Evolutionary conservation across 2,113 vertebrate genomes (phyloP).

Genomic region (Callithrix jacchus): DNA sequence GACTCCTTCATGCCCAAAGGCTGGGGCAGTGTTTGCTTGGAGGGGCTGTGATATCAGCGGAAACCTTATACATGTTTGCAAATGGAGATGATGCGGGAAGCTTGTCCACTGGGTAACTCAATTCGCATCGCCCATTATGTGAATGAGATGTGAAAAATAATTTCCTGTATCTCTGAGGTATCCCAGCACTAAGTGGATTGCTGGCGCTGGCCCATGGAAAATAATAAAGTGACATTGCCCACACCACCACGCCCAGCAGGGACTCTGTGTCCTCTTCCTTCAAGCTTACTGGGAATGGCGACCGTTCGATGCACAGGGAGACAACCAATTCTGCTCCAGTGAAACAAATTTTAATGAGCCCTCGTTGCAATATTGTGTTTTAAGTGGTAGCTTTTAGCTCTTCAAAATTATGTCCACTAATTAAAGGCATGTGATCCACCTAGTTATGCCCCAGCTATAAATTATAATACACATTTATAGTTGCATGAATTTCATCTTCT

Average conservation of each 20-base stretch:
- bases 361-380: slow-evolving; percentile 26
- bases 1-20: background rate
- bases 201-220: slow-evolving; percentile 57
- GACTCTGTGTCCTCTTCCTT: background rate
- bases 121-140: slow-evolving; percentile 52
- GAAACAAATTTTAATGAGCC: slow-evolving; percentile 46
- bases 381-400: slow-evolving; percentile 71
- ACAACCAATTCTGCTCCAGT: background rate
- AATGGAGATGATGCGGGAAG: background rate
- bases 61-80: background rate
- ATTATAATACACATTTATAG: slow-evolving; percentile 73
- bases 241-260: background rate
- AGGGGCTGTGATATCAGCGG: background rate
- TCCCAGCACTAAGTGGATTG: slow-evolving; percentile 23
- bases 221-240: background rate
- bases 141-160: slow-evolving; percentile 71
- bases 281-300: background rate
- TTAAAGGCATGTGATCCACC: slow-evolving; percentile 63
- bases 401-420: slow-evolving; percentile 70
- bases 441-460: slow-evolving; percentile 70
- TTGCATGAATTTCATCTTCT: slow-evolving; percentile 66
- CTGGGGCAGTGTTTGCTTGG: background rate
- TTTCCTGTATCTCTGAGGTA: slow-evolving; percentile 53
- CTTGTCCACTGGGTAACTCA: slow-evolving; percentile 34
- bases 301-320: background rate